Conservation (phyloP, 2,113 vertebrate genomes). For the Tautogolabrus adspersus region DNA sequence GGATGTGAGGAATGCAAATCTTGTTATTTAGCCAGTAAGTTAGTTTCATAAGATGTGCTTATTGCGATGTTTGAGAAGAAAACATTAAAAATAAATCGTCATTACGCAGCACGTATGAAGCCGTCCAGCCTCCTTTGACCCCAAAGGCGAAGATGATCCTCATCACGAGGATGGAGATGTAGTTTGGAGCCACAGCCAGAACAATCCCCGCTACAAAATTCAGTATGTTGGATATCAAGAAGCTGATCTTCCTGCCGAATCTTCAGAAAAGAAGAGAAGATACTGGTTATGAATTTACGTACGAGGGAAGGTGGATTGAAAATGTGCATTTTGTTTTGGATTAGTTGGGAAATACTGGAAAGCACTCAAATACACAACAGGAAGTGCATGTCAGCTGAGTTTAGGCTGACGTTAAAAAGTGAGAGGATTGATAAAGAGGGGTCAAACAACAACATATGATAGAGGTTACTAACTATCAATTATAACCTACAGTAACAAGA, state of each 20-base stretch:
- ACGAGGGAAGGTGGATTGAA: too few relatives aligned
- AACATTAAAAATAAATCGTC: neutral
- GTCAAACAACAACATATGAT: neutral
- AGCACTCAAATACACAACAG: too few relatives aligned
- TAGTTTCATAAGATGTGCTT: neutral
- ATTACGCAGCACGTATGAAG: slow-evolving; percentile 91
- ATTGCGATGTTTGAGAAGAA: neutral
- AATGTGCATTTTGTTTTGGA: neutral
- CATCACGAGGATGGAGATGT: slow-evolving; percentile 87
- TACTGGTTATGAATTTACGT: neutral
- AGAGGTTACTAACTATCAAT: too few relatives aligned
- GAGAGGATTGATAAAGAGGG: neutral
- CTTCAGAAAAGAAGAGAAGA: slow-evolving; percentile 74
- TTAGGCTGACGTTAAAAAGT: neutral
- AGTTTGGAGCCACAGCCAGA: slow-evolving; percentile 88
- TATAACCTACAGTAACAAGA: too few relatives aligned
- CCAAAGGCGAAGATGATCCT: slow-evolving; percentile 90
- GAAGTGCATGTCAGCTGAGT: neutral
- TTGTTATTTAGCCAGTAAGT: too few relatives aligned
- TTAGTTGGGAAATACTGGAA: neutral
- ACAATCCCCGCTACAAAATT: slow-evolving; percentile 86
- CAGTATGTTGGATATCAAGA: slow-evolving; percentile 88
- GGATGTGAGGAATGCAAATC: too few relatives aligned
- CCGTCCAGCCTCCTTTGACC: slow-evolving; percentile 93
- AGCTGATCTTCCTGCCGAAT: slow-evolving; percentile 88